These are phyloP conservation scores for Prosopocoilus inquinatus DNA, from an alignment of 2,888 invertebrate genomes.

Conservation along the genomic window DNA sequence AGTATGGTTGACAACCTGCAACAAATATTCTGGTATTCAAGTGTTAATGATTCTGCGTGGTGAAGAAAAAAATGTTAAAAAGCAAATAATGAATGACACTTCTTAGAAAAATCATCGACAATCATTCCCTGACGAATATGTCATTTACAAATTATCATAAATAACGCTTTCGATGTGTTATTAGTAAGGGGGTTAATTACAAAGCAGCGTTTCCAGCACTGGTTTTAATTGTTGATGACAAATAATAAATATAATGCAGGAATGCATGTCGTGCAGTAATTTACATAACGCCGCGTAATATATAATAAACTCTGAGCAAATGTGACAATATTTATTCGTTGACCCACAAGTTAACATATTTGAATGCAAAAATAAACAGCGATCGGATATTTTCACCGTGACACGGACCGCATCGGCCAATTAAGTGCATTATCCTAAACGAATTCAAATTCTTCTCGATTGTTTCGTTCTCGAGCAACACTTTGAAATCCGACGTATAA, in stretches of 20 bases:
- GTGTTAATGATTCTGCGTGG: too few relatives aligned
- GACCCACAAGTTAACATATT: constrained; percentile 33
- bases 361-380: constrained; percentile 13
- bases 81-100: too few relatives aligned
- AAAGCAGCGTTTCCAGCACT: constrained; percentile 17
- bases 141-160: constrained; percentile 16
- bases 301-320: constrained; percentile 30
- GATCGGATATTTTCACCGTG: neutral
- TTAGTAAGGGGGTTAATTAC: constrained; percentile 25
- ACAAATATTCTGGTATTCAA: too few relatives aligned
- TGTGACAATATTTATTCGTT: constrained; percentile 29
- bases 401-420: neutral
- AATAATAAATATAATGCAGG: constrained; percentile 24
- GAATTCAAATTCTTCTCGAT: constrained; percentile 9
- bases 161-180: constrained; percentile 16
- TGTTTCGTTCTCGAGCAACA: constrained; percentile 8
- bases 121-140: too few relatives aligned
- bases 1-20: too few relatives aligned
- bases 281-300: constrained; percentile 29
- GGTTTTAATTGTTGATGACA: constrained; percentile 25
- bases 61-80: too few relatives aligned
- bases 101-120: too few relatives aligned
- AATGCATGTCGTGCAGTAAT: constrained; percentile 21
- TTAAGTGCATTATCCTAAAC: constrained; percentile 2
- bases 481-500: constrained; percentile 12